Evolutionary conservation across 2,113 vertebrate genomes (phyloP), one percentile per base, ranked within the genome.

Genomic region (Passer montanus): DNA sequence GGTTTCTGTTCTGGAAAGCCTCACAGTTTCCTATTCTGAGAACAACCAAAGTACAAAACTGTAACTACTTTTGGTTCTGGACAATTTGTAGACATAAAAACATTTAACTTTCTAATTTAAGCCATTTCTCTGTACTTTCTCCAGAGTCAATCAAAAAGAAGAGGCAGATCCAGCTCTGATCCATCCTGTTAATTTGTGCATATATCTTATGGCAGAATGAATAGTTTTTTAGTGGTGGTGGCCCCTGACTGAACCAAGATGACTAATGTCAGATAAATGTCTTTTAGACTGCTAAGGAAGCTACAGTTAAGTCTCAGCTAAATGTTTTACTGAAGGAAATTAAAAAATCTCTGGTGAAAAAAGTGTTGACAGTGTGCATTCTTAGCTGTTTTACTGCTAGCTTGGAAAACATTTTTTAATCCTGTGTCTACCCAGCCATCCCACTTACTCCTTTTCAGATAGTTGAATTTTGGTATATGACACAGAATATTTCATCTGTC

Each of bases 401-500:
- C 69, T 83, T 91, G 41, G 84, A 86, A 93, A 88, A 49, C 52
- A 91, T 16, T 72, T 73, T 87, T 93, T 85, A 88, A 88, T 86
- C 77, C 27, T 31, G 68, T 86, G 79, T 90, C 95, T 94, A 88
- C 31, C 58, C 72, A 90, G 44, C 72, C 52, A 49, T 94, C 28
- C 35, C 72, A 74, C 37, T 28, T 84, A 67, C 52, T 92, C 35
- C 44, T 81, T 94, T 93, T 80, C 39, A 52, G 16, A 63, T 62
- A 88, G 64, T 30, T 95, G 72, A 58, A 90, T 90, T 95, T 59
- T 58, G 72, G 66, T 91, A 21, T 67, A 81, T 86, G 50, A 67
- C 87, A 74, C 6, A 35, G 73, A 91, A 86, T 92, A 90, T 94
- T 82, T 96, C 60, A 81, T 70, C 50, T 95, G 46, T 82, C 82